Evolutionary conservation across 1,140 invertebrate genomes (phyloP).

Genomic region (Drosophila tani): DNA sequence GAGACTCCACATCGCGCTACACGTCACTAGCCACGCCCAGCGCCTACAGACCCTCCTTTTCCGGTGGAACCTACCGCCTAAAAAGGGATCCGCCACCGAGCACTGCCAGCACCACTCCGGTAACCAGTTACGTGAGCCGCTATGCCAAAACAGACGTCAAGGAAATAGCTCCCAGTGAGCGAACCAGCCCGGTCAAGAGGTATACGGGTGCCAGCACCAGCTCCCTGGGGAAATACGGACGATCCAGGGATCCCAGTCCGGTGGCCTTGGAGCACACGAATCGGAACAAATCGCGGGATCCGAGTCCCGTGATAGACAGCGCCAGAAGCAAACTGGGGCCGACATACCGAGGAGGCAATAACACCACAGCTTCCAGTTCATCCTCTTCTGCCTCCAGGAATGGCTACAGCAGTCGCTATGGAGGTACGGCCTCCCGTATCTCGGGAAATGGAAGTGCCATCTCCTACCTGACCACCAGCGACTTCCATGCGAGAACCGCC

Average conservation of each 20-base stretch:
- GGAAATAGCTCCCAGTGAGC: conserved; percentile 48
- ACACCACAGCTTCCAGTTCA: conserved; percentile 31
- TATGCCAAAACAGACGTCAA: conserved; percentile 70
- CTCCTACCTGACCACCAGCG: conserved; percentile 80
- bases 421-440: conserved; percentile 14
- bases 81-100: conserved; percentile 66
- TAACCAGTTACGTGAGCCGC: conserved; percentile 69
- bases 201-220: conserved; percentile 59
- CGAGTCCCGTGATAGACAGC: conserved; percentile 70
- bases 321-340: conserved; percentile 59
- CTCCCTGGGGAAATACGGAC: conserved; percentile 73
- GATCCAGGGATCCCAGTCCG: conserved; percentile 80
- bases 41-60: conserved; percentile 80
- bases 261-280: conserved; percentile 79
- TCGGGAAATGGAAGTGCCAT: conserved; percentile 53
- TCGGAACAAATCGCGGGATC: conserved; percentile 68
- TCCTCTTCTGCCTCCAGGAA: conserved; percentile 33
- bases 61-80: conserved; percentile 80
- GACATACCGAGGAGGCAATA: conserved; percentile 44
- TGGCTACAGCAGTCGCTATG: conserved; percentile 67
- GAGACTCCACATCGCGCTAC: conserved; percentile 70
- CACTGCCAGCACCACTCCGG: conserved; percentile 23
- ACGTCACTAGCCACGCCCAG: conserved; percentile 73
- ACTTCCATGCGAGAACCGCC: conserved; percentile 74
- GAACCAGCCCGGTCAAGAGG: conserved; percentile 68